These are phyloP conservation scores for Australoheros scitulus DNA, from an alignment of 2,113 vertebrate genomes.

Conservation along the genomic window DNA sequence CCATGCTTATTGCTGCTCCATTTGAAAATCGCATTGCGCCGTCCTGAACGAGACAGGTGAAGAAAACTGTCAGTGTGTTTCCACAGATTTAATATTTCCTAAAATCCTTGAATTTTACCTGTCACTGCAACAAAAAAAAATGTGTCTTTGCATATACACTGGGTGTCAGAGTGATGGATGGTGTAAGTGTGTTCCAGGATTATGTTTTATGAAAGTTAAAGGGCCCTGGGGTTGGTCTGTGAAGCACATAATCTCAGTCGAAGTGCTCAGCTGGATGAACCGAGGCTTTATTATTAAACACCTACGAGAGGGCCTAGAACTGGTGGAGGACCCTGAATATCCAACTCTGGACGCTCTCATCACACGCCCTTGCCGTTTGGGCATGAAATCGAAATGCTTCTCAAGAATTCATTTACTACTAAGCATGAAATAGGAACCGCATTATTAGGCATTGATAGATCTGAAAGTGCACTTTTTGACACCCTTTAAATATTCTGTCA, in stretches of 20 bases:
- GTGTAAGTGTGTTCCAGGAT: constrained; percentile 72
- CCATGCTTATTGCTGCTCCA: background rate
- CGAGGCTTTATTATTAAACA: constrained; percentile 81
- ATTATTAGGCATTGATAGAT: constrained; percentile 25
- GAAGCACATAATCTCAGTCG: constrained; percentile 75
- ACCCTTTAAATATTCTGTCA: constrained; percentile 47
- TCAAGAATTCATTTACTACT: constrained; percentile 49
- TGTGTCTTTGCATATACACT: constrained; percentile 32
- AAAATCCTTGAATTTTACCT: constrained; percentile 62
- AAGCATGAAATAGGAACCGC: constrained; percentile 35
- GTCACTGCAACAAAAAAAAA: constrained; percentile 27
- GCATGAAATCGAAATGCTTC: constrained; percentile 70
- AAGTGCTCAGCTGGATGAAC: constrained; percentile 73
- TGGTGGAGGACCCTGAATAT: constrained; percentile 59
- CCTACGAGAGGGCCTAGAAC: constrained; percentile 68
- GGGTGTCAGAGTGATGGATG: constrained; percentile 74
- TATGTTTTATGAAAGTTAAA: constrained; percentile 78
- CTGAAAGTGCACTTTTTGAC: constrained; percentile 30
- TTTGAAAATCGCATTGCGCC: constrained; percentile 5
- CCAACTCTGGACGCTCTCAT: constrained; percentile 54
- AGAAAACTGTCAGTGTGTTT: constrained; percentile 33
- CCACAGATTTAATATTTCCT: constrained; percentile 48
- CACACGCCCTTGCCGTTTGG: constrained; percentile 68
- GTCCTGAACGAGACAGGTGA: constrained; percentile 49
- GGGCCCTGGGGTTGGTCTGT: constrained; percentile 73